A percentile compares a stretch with the other conserved stretches of the same genome.
These are phyloP conservation scores for Epinotia demarniana DNA, from an alignment of 2,888 invertebrate species.

Conservation along the genomic window DNA sequence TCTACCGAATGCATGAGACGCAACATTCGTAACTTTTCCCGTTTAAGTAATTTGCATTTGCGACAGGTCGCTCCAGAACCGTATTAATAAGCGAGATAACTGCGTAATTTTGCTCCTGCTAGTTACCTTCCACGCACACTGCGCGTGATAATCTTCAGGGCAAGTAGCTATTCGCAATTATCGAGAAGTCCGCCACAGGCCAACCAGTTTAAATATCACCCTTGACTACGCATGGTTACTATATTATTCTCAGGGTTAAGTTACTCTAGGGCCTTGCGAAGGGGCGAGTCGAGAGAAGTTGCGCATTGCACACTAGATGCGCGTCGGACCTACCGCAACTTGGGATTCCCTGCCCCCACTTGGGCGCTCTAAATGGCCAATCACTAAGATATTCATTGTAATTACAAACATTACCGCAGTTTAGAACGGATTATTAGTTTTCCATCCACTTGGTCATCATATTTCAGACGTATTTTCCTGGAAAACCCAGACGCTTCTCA, in stretches of 20 bases:
- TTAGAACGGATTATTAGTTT: background rate
- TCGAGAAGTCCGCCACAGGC: background rate
- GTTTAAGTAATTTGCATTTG: no score
- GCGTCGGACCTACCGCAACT: constrained; percentile 21
- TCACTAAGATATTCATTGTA: constrained; percentile 1
- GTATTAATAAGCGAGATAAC: no score
- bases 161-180: background rate
- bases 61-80: no score
- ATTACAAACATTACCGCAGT: constrained; percentile 5
- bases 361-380: constrained; percentile 7
- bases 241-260: no score
- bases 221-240: background rate
- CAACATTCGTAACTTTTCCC: no score
- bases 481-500: background rate
- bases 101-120: no score
- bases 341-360: constrained; percentile 22
- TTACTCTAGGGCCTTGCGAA: no score
- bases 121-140: background rate
- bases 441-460: constrained; percentile 7
- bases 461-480: constrained; percentile 6
- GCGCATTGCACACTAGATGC: background rate
- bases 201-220: background rate
- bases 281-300: no score
- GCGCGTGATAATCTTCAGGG: background rate
- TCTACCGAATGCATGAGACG: no score